phyloP scores from a whole-genome alignment of 2,113 vertebrate genomes.

The cat (Felis catus) region DNA sequence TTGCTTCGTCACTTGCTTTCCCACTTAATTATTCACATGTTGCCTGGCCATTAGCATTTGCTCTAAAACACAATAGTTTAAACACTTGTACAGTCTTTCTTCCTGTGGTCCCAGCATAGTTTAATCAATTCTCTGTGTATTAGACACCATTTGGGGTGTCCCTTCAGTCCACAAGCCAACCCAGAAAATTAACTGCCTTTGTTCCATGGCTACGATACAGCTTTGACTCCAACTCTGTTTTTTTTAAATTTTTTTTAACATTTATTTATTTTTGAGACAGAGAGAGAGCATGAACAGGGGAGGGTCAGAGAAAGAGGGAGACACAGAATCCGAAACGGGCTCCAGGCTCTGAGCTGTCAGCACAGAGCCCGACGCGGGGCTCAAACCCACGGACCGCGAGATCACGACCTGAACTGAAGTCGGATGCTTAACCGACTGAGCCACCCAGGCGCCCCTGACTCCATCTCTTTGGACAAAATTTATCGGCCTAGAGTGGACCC shows the following conservation, averaged over 20 bases:
- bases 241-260: too few species aligned
- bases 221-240: not conserved
- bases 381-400: fast-evolving
- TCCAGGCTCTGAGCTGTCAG: too few species aligned
- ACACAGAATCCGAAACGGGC: too few species aligned
- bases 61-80: not conserved
- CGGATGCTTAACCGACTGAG: too few species aligned
- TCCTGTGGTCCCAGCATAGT: not conserved
- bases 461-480: not conserved
- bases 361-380: too few species aligned
- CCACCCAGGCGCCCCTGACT: not conserved
- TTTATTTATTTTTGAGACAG: too few species aligned
- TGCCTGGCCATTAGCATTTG: not conserved
- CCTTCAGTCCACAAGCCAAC: not conserved
- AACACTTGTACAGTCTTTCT: not conserved
- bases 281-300: too few species aligned
- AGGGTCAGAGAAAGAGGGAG: too few species aligned
- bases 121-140: not conserved
- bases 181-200: not conserved
- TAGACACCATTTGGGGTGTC: not conserved
- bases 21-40: not conserved
- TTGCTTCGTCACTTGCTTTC: not conserved
- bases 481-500: not conserved
- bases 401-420: too few species aligned
- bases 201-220: not conserved